phyloP scores from a whole-genome alignment of 2,797 vertebrate species.

The Gambelia wislizenii region DNA sequence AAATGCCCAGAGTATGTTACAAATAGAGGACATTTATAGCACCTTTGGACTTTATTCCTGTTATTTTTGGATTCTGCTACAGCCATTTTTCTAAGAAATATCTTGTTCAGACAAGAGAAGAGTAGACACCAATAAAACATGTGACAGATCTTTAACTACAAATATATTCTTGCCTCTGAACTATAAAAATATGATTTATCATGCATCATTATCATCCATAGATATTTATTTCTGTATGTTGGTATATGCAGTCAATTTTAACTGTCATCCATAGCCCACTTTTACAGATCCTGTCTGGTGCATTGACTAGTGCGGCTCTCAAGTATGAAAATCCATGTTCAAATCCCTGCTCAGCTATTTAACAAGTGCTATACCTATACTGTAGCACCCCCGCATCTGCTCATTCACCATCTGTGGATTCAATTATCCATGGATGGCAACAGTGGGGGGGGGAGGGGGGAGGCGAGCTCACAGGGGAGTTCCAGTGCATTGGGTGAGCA shows the following conservation, averaged over 20 bases:
- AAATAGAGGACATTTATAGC: not conserved
- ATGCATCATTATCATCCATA: not conserved
- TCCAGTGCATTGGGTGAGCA: too few relatives aligned
- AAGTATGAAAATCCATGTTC: not conserved
- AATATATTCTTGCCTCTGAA: not conserved
- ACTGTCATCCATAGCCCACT: not conserved
- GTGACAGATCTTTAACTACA: not conserved
- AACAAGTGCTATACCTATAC: not conserved
- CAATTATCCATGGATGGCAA: too few relatives aligned
- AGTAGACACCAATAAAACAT: not conserved
- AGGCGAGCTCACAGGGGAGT: too few relatives aligned
- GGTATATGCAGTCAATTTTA: not conserved
- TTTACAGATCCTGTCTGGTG: not conserved
- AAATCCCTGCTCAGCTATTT: not conserved
- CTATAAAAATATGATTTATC: not conserved
- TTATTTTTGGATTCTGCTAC: conserved; percentile 2
- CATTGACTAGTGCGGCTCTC: not conserved
- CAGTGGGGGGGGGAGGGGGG: too few relatives aligned
- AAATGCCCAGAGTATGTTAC: not conserved
- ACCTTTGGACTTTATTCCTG: not conserved
- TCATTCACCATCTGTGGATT: too few relatives aligned
- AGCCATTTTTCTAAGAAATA: not conserved
- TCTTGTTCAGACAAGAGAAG: not conserved
- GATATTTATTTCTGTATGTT: not conserved
- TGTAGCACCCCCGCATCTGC: too few relatives aligned